A percentile compares a stretch with the other conserved stretches of the same genome.
phyloP scores from a whole-genome alignment of 2,888 invertebrate genomes.

The Eristalinus sepulchralis region DNA sequence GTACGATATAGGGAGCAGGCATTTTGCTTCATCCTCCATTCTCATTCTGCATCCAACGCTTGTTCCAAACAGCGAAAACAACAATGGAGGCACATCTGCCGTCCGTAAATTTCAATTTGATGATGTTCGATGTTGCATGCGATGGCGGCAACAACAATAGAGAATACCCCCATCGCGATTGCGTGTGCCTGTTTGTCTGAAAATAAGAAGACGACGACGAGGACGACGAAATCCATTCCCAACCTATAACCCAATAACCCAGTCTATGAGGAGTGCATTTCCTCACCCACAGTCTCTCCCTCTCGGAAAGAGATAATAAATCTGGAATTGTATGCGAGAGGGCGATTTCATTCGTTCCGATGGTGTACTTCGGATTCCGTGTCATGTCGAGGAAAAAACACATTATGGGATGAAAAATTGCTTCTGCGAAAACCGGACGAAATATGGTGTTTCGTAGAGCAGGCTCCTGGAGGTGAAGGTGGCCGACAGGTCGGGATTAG shows the following conservation, averaged over 20 bases:
- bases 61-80: constrained; percentile 45
- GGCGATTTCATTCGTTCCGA: constrained; percentile 32
- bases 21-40: background rate
- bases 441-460: constrained; percentile 45
- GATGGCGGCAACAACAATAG: constrained; percentile 60
- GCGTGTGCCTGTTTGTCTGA: background rate
- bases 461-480: background rate
- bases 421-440: constrained; percentile 28
- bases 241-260: background rate
- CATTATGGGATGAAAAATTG: constrained; percentile 69
- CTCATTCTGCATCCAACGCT: background rate
- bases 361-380: constrained; percentile 28
- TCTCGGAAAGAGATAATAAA: constrained; percentile 60
- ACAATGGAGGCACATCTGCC: constrained; percentile 63
- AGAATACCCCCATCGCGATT: background rate
- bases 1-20: background rate
- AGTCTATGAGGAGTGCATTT: constrained; percentile 1
- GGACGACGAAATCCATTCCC: background rate
- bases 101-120: constrained; percentile 69
- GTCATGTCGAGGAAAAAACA: constrained; percentile 59
- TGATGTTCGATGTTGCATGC: constrained; percentile 69
- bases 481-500: constrained; percentile 28
- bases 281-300: constrained; percentile 34
- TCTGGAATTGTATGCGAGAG: constrained; percentile 41
- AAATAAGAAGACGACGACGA: constrained; percentile 28